Evolutionary conservation across 2,113 vertebrate genomes (phyloP).

Genomic region (Chloroceryle aenea): DNA sequence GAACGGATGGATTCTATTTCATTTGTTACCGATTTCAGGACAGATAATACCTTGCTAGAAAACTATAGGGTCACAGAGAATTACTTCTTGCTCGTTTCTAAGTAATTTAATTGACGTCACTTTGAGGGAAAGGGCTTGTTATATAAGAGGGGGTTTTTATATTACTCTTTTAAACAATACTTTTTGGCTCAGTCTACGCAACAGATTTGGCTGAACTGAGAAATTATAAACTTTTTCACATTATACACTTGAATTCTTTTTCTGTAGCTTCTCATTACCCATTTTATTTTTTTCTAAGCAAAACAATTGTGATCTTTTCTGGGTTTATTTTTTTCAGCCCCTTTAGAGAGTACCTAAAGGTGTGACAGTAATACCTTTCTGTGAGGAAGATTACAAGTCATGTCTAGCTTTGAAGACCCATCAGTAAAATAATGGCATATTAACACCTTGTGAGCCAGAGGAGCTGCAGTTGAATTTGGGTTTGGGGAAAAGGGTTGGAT

Average conservation of each 20-base stretch:
- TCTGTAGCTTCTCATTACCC: not conserved
- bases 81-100: conserved; percentile 45
- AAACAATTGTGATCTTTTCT: not conserved
- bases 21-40: conserved; percentile 76
- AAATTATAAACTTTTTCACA: not conserved
- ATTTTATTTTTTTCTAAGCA: not conserved
- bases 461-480: not conserved
- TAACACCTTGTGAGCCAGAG: not conserved
- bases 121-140: not conserved
- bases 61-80: conserved; percentile 70
- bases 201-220: not conserved
- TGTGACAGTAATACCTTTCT: not conserved
- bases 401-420: not conserved
- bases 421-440: not conserved
- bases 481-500: not conserved
- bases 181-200: not conserved
- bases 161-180: not conserved
- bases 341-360: not conserved
- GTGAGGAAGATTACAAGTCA: not conserved
- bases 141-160: not conserved
- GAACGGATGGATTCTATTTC: conserved; percentile 74
- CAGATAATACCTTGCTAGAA: conserved; percentile 75
- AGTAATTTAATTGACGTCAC: conserved; percentile 62
- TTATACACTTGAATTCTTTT: not conserved
- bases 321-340: not conserved